Percentiles rank a stretch among this genome's conserved stretches.
Evolutionary conservation across 2,797 vertebrate species (phyloP).

Genomic region (Xiphophorus birchmanni): DNA sequence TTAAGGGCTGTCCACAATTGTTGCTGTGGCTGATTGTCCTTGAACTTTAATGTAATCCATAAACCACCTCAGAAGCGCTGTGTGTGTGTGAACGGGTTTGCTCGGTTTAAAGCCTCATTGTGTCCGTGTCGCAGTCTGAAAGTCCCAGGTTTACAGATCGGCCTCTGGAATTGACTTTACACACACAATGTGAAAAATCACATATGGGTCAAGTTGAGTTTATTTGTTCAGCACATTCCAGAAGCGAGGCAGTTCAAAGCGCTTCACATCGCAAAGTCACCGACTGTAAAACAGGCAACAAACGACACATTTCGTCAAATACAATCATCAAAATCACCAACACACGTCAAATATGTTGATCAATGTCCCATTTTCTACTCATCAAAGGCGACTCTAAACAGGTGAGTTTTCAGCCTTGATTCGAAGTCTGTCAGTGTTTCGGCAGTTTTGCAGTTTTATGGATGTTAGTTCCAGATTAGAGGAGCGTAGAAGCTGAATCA

Average conservation of each 20-base stretch:
- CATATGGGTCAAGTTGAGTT: background rate
- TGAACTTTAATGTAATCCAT: slow-evolving; percentile 30
- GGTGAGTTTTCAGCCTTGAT: background rate
- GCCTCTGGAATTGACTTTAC: slow-evolving; percentile 22
- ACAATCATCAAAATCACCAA: too few species aligned
- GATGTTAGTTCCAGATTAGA: too few species aligned
- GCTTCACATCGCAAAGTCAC: too few species aligned
- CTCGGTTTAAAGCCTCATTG: slow-evolving; percentile 51
- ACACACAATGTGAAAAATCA: slow-evolving; percentile 2
- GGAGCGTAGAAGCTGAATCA: too few species aligned
- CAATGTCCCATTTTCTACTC: background rate
- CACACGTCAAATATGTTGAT: too few species aligned
- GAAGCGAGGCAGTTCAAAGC: too few species aligned
- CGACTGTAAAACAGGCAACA: too few species aligned
- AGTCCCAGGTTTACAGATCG: slow-evolving; percentile 30
- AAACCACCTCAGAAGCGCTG: slow-evolving; percentile 35
- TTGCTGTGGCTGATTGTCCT: slow-evolving; percentile 42
- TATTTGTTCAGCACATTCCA: too few species aligned
- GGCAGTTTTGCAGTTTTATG: too few species aligned
- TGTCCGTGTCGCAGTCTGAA: slow-evolving; percentile 40
- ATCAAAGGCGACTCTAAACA: background rate
- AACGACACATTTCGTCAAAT: too few species aligned
- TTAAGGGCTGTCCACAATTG: slow-evolving; percentile 30
- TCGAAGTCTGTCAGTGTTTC: too few species aligned
- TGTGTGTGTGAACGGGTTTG: slow-evolving; percentile 14